phyloP scores from a whole-genome alignment of 2,113 vertebrate genomes.

The Brachionichthys hirsutus region DNA sequence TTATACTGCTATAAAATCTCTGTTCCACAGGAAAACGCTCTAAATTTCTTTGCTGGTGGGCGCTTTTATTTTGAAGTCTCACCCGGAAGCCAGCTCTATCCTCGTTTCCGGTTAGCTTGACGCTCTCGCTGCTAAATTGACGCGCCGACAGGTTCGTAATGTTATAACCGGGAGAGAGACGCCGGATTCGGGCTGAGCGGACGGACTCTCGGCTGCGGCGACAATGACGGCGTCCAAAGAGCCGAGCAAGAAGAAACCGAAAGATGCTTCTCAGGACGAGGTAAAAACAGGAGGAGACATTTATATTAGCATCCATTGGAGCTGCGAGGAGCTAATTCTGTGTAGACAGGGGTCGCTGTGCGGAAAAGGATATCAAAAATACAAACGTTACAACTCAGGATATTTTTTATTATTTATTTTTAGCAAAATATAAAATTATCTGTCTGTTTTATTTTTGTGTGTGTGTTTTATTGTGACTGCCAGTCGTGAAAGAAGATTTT shows the following conservation, averaged over 20 bases:
- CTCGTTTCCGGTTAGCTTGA: neutral
- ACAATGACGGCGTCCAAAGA: slow-evolving; percentile 66
- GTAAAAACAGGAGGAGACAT: slow-evolving; percentile 5
- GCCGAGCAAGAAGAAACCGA: slow-evolving; percentile 56
- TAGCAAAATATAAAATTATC: neutral
- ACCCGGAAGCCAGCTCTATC: neutral
- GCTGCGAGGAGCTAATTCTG: neutral
- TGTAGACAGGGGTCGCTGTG: neutral
- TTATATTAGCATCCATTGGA: neutral
- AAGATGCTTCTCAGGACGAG: slow-evolving; percentile 65
- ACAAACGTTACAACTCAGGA: too few relatives aligned
- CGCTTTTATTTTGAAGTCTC: slow-evolving; percentile 40
- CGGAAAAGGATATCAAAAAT: neutral
- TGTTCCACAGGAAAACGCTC: slow-evolving; percentile 1
- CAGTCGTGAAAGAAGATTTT: too few relatives aligned
- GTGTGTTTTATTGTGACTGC: too few relatives aligned
- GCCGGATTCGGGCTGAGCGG: slow-evolving; percentile 9
- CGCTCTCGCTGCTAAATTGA: slow-evolving; percentile 30
- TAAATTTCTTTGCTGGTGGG: too few relatives aligned
- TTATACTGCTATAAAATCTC: neutral
- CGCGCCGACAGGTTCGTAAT: slow-evolving; percentile 32
- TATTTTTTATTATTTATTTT: too few relatives aligned
- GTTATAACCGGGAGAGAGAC: slow-evolving; percentile 42
- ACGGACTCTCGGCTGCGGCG: neutral
- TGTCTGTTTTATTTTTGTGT: too few relatives aligned